Conservation (phyloP, 1,140 invertebrate species). For the Solen grandis region DNA sequence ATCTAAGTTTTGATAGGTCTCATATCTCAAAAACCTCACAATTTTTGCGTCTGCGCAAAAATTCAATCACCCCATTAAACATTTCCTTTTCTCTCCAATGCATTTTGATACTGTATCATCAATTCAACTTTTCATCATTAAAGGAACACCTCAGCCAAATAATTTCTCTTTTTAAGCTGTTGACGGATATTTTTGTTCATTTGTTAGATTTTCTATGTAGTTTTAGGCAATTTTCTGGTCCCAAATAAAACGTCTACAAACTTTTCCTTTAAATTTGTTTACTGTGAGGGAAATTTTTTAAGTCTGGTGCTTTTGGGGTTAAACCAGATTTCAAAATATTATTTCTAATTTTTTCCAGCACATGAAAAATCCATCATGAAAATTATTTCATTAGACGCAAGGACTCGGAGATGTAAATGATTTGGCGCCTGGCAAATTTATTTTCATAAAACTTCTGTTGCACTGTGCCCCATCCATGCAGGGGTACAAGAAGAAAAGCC, state of each 20-base stretch:
- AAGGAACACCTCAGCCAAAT: too few species aligned
- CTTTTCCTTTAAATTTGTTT: constrained; percentile 13
- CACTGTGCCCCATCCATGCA: constrained; percentile 48
- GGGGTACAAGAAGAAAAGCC: constrained; percentile 20
- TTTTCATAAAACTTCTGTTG: constrained; percentile 48
- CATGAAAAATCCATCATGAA: constrained; percentile 28
- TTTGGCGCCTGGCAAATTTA: neutral
- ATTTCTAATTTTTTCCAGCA: constrained; percentile 52
- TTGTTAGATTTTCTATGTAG: constrained; percentile 3
- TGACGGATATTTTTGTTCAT: constrained; percentile 19
- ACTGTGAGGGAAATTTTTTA: neutral
- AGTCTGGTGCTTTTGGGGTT: neutral
- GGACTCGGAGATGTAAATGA: constrained; percentile 32
- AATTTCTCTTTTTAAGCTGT: constrained; percentile 13
- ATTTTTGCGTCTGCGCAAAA: constrained; percentile 14
- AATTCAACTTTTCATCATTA: constrained; percentile 8
- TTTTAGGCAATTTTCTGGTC: constrained; percentile 3
- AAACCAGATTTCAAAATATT: constrained; percentile 38
- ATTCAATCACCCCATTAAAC: constrained; percentile 16
- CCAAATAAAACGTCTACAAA: constrained; percentile 35
- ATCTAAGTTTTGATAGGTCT: constrained; percentile 13
- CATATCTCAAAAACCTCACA: constrained; percentile 18
- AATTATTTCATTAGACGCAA: too few species aligned
- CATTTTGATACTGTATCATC: constrained; percentile 6
- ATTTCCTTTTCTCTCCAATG: constrained; percentile 1